Evolutionary conservation across 1,140 invertebrate species (phyloP).

Genomic region (Aethina tumida): DNA sequence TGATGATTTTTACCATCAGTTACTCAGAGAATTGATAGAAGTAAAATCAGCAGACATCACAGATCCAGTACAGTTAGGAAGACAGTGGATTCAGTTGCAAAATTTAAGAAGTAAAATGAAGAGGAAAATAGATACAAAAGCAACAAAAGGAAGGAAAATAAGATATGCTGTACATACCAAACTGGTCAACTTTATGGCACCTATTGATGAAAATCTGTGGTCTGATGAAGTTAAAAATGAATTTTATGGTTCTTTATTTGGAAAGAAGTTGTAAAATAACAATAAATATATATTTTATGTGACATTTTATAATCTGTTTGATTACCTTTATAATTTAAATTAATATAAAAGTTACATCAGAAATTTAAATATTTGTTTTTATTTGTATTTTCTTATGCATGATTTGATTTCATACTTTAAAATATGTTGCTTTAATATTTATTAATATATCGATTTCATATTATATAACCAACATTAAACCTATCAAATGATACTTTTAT

Average conservation of each 20-base stretch:
- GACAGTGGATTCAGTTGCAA: slow-evolving; percentile 85
- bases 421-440: too few species aligned
- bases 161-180: slow-evolving; percentile 86
- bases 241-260: slow-evolving; percentile 75
- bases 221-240: slow-evolving; percentile 70
- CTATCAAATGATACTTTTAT: too few species aligned
- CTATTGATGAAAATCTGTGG: slow-evolving; percentile 57
- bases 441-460: too few species aligned
- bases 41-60: slow-evolving; percentile 71
- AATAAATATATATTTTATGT: too few species aligned
- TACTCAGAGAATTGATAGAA: slow-evolving; percentile 86
- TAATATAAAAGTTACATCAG: too few species aligned
- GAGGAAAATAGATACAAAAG: slow-evolving; percentile 79
- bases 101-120: slow-evolving; percentile 85
- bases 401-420: too few species aligned
- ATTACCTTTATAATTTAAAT: not conserved
- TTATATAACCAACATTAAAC: too few species aligned
- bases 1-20: slow-evolving; percentile 92
- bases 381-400: too few species aligned
- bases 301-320: not conserved
- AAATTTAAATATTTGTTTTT: too few species aligned
- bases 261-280: slow-evolving; percentile 35
- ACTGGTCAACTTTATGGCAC: slow-evolving; percentile 90
- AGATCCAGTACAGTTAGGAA: slow-evolving; percentile 69
- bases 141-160: slow-evolving; percentile 85